Evolutionary conservation across 2,888 invertebrate species (phyloP), one percentile per base, ranked within the genome.

Genomic region (Aleiodes testaceus): DNA sequence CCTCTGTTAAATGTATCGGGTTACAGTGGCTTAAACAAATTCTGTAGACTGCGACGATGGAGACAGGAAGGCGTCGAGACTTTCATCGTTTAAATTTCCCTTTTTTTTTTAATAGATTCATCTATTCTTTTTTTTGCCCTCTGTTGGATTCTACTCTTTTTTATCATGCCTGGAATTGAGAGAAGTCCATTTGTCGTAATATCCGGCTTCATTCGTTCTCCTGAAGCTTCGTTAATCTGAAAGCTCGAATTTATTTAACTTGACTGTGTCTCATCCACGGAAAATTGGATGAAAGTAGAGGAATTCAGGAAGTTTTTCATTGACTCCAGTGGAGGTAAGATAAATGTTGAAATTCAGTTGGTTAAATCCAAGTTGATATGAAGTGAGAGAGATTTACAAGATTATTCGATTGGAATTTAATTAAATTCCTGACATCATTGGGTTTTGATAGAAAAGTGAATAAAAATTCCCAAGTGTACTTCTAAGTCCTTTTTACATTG

Each of bases 1-100:
- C 75, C 75, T 76, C 73, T 72, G 53, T 72, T 16, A 67, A 55
- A 65, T 66, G 68, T 69, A 72, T 76, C 72, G 52, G 16, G 67
- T 76, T 76, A 50, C 72, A 66, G 64, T n/a, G 2, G 36, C 36
- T 68, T 61, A 45, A 65, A 63, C 47, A 16, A 52, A 45, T 65
- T 50, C 9, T 18, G 50, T 50, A 18, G 16, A 20, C 18, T 18
- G 9, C 36, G 47, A 61, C 26, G n/a, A n/a, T 45, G 16, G 16
- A 11, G 30, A 26, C n/a, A 11, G 16, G 9, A 53, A 26, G 67
- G 16, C 20, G 42, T 50, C 18, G 30, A 42, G 50, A 49, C 50
- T 16, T 22, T 50, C 47, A 61, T 61, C 16, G 36, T 9, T 66
- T 52, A 47, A 18, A 64, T 44, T 67, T 30, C 52, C 66, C 44